Conservation (phyloP, 1,140 invertebrate species). For the Leptoteleia sp. region DNA sequence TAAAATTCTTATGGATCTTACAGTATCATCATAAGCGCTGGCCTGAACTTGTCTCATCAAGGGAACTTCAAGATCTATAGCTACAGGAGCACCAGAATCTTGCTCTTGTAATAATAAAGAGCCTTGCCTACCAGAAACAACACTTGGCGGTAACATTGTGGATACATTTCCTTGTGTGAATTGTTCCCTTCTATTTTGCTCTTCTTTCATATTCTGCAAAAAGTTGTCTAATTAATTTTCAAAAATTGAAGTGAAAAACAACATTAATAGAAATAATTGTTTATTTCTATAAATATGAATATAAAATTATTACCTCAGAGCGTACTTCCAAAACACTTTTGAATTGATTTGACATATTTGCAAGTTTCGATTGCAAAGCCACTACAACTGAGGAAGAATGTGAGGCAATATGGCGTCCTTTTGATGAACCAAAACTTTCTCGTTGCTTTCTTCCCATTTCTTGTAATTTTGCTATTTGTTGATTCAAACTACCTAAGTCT, state of each 20-base stretch:
- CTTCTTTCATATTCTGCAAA: slow-evolving; percentile 95
- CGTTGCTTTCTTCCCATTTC: slow-evolving; percentile 88
- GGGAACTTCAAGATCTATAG: slow-evolving; percentile 87
- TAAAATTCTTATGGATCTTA: slow-evolving; percentile 72
- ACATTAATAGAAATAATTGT: too few species aligned
- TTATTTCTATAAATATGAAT: too few species aligned
- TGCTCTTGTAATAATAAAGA: slow-evolving; percentile 85
- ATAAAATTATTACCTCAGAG: slow-evolving; percentile 86
- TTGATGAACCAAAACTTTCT: slow-evolving; percentile 80
- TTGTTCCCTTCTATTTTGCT: slow-evolving; percentile 95
- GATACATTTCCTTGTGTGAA: slow-evolving; percentile 91
- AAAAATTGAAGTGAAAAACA: too few species aligned
- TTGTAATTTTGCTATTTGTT: slow-evolving; percentile 95
- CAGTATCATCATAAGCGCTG: slow-evolving; percentile 90
- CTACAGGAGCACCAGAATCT: slow-evolving; percentile 84
- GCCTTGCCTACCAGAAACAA: slow-evolving; percentile 86
- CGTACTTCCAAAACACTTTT: slow-evolving; percentile 92
- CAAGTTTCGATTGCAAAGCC: slow-evolving; percentile 96
- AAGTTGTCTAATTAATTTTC: neutral
- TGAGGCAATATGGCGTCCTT: slow-evolving; percentile 92
- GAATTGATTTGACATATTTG: slow-evolving; percentile 97
- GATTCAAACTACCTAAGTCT: slow-evolving; percentile 96
- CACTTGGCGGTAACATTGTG: slow-evolving; percentile 86
- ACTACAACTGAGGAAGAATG: slow-evolving; percentile 98
- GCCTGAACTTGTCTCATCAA: slow-evolving; percentile 83